phyloP scores from a whole-genome alignment of 2,113 vertebrate genomes.

The Fregata magnificens region DNA sequence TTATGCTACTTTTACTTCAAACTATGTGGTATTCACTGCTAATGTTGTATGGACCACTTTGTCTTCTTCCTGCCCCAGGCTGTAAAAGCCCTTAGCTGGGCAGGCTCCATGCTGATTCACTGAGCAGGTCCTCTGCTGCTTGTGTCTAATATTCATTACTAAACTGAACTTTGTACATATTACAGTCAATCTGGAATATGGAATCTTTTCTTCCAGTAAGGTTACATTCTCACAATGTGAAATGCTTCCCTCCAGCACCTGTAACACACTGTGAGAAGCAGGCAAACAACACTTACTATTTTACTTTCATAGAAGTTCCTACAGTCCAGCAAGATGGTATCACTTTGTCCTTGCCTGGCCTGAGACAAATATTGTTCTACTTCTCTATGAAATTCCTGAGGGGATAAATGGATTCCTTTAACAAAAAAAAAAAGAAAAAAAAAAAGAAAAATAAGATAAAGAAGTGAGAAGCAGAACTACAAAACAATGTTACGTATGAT shows the following conservation, averaged over 20 bases:
- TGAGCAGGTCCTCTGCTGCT: background rate
- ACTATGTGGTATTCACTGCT: background rate
- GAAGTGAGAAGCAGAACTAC: background rate
- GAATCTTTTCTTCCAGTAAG: background rate
- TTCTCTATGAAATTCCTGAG: conserved; percentile 91
- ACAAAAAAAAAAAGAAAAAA: background rate
- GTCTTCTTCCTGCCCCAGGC: background rate
- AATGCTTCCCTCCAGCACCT: background rate
- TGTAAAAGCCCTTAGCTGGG: background rate
- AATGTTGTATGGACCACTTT: background rate
- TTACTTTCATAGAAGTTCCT: conserved; percentile 98
- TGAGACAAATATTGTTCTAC: conserved; percentile 82
- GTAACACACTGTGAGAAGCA: background rate
- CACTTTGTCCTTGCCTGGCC: conserved; percentile 55
- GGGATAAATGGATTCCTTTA: conserved; percentile 89
- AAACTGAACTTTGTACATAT: background rate
- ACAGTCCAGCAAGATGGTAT: conserved; percentile 93
- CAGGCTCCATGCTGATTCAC: background rate
- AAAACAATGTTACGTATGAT: background rate
- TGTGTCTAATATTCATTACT: background rate
- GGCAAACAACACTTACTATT: conserved; percentile 84
- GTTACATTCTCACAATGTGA: background rate
- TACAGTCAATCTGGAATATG: background rate
- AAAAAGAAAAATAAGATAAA: background rate
- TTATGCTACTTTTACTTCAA: background rate